phyloP scores from a whole-genome alignment of 2,888 invertebrate genomes.

The Eilema caniola region DNA sequence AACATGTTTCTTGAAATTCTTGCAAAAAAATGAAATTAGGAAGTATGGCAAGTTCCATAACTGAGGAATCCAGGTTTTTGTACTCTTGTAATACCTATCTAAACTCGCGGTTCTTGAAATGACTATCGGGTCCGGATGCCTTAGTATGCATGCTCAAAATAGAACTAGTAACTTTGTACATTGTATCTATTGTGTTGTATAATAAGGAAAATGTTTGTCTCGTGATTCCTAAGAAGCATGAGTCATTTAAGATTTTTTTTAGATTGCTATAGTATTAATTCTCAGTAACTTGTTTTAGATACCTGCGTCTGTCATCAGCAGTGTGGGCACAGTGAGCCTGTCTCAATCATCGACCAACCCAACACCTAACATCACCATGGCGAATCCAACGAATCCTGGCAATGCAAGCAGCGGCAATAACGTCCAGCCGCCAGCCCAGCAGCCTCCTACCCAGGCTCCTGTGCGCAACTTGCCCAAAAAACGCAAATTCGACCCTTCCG shows the following conservation, averaged over 20 bases:
- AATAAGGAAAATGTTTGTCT: constrained; percentile 23
- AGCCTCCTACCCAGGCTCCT: constrained; percentile 84
- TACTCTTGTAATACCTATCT: not conserved
- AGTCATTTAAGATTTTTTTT: constrained; percentile 16
- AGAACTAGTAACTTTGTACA: constrained; percentile 11
- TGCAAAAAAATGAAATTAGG: not conserved
- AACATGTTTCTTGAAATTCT: too few species aligned
- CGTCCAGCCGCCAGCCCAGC: constrained; percentile 67
- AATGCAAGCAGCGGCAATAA: constrained; percentile 71
- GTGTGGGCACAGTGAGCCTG: constrained; percentile 86
- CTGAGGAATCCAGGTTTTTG: not conserved
- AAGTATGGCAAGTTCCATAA: not conserved
- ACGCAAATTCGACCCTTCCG: constrained; percentile 94
- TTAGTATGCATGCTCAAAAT: not conserved
- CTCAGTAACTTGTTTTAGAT: constrained; percentile 71
- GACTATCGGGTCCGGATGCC: not conserved
- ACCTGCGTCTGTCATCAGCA: constrained; percentile 87
- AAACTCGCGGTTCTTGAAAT: not conserved
- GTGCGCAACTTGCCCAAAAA: constrained; percentile 96
- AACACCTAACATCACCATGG: constrained; percentile 79
- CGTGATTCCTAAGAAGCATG: constrained; percentile 15
- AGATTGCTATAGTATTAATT: constrained; percentile 12
- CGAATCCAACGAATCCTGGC: constrained; percentile 80
- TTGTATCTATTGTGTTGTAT: constrained; percentile 13
- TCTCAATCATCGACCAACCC: constrained; percentile 78